Percentiles rank a stretch among this genome's conserved stretches.
phyloP scores from a whole-genome alignment of 2,888 invertebrate genomes.

The Dryococelus australis region DNA sequence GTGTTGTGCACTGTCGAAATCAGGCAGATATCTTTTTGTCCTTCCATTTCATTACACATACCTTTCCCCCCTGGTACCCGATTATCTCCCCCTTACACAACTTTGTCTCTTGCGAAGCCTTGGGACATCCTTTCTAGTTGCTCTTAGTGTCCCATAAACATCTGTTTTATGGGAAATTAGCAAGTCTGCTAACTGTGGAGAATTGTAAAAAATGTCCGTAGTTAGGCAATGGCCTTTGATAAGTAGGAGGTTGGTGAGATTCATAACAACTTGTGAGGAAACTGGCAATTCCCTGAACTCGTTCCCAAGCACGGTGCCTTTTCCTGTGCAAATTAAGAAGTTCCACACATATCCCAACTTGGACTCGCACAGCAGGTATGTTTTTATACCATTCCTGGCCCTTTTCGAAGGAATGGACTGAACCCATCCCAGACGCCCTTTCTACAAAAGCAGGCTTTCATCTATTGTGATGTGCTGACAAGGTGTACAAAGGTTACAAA shows the following conservation, averaged over 20 bases:
- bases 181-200: not conserved
- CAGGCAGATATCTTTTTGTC: conserved; percentile 2
- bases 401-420: conserved; percentile 44
- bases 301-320: conserved; percentile 38
- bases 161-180: conserved; percentile 38
- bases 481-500: too few species aligned
- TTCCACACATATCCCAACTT: conserved; percentile 50
- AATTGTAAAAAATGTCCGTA: not conserved
- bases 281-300: conserved; percentile 40
- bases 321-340: conserved; percentile 32
- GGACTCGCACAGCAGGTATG: too few species aligned
- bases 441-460: too few species aligned
- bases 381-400: conserved; percentile 52
- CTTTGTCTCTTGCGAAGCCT: conserved; percentile 44
- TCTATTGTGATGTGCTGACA: too few species aligned
- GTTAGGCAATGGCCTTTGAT: too few species aligned
- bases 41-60: conserved; percentile 48
- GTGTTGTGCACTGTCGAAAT: conserved; percentile 46
- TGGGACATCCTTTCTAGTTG: conserved; percentile 38
- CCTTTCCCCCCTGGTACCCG: conserved; percentile 46
- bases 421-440: conserved; percentile 52
- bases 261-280: too few species aligned
- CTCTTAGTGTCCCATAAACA: conserved; percentile 44
- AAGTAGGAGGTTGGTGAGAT: too few species aligned
- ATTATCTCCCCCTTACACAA: too few species aligned